Evolutionary conservation across 2,797 vertebrate species (phyloP), one percentile per base, ranked within the genome.

Genomic region (Sorex maritimensis): DNA sequence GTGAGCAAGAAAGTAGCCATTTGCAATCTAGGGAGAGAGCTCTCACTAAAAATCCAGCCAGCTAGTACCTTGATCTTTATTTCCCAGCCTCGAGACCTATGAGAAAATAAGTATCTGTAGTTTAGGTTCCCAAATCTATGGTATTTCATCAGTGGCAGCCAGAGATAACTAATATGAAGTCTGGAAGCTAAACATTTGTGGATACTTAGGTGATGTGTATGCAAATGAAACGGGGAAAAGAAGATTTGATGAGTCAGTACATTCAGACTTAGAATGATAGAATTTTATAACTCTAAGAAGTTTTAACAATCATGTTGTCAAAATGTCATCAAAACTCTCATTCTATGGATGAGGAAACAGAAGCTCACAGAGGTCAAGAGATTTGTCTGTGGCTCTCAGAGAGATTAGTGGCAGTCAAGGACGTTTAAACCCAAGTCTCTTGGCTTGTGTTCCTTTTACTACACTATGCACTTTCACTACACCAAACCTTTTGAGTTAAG

Each of bases 401-500:
- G 82, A 95, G 41, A 86, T 74, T 14, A 77, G 71, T 21, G 52
- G 85, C 52, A 87, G 74, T 72, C 84, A 79, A 85, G 77, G 80
- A 30, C 28, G 55, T 58, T 38, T 38, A 79, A 86, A 82, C 12
- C n/a, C 8, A 14, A 74, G 58, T 34, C 28, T 91, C 91, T 52
- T 74, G 86, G 90, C 44, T 65, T 88, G 28, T 84, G 69, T 28
- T 72, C 75, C 88, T 91, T 73, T 38, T 0, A 68, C 28, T 44
- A 86, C 15, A 78, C 30, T 15, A 55, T 7, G 17, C 1, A 23
- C 34, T 58, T 44, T 89, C 69, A 80, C 68, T 44, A 81, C 90
- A 82, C 83, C 26, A 93, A 77, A 49, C n/a, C n/a, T n/a, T n/a
- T n/a, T 80, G 83, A 93, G 46, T 41, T 71, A 88, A 90, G 34